Base-by-base conservation (phyloP, 2,113 vertebrate genomes). In the Albula goreensis region DNA sequence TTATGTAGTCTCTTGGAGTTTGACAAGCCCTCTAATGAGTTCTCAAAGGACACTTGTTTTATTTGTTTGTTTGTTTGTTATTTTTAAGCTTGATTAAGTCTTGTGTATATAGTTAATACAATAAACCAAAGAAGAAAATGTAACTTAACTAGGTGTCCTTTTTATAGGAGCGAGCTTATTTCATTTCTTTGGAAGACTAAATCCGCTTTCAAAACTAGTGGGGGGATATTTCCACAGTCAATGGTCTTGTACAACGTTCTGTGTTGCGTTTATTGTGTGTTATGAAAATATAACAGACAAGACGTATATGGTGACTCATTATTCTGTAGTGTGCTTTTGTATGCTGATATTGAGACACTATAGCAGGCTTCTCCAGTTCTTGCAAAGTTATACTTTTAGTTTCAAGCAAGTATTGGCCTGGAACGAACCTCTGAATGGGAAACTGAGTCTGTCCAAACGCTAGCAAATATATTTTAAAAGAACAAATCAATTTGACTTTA, bases 1-100 rank as follows among this genome's bases (percentile, higher is more conserved):
- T 96, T 95, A 96, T 91, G 91, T 92, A 95, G 93, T 96, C 95
- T 96, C 95, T 95, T 92, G 95, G 94, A 95, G 93, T 95, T 96
- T 95, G 95, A 95, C 94, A 94, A 94, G 92, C 90, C 92, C 91
- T 95, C 94, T 96, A 96, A 96, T 96, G 95, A 96, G 95, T 95
- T 95, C 95, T 96, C 95, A 85, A 88, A 95, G 95, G 95, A 96
- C 94, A 91, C 92, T 90, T 90, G 92, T 93, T 95, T 95, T 92
- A 91, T 90, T 91, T 92, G 80, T 94, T 93, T 93, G 94, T 95
- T 94, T 94, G 93, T 94, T 95, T 94, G 95, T 95, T 95, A 94
- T 96, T 96, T 96, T 95, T 95, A 95, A 95, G 93, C 94, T 93
- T 95, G 94, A 95, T 95, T 95, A 96, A 95, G 94, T 95, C 94